phyloP scores from a whole-genome alignment of 1,140 invertebrate genomes.

The Heliconius hewitsoni region DNA sequence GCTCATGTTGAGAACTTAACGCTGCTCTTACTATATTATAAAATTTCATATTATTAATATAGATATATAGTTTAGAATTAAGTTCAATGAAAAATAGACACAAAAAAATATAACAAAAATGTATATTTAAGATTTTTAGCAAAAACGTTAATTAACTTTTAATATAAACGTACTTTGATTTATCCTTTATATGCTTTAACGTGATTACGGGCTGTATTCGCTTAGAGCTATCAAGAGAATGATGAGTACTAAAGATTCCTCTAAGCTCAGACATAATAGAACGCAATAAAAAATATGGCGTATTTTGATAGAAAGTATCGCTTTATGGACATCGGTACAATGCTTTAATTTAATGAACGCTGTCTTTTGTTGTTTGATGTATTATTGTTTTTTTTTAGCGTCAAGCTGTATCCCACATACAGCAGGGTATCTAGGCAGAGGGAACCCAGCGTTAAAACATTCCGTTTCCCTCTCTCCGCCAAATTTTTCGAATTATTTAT shows the following conservation, averaged over 20 bases:
- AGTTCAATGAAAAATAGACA: too few relatives aligned
- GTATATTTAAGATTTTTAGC: not conserved
- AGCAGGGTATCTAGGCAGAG: too few relatives aligned
- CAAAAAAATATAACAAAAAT: not conserved
- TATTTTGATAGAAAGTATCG: slow-evolving; percentile 6
- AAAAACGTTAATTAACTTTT: not conserved
- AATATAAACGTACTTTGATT: not conserved
- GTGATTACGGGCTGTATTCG: not conserved
- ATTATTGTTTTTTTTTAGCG: not conserved
- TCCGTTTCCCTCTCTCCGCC: too few relatives aligned
- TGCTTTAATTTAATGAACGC: not conserved
- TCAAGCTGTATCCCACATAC: too few relatives aligned
- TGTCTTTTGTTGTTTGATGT: not conserved
- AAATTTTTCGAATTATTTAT: too few relatives aligned
- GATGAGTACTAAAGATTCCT: slow-evolving; percentile 15
- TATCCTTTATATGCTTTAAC: not conserved
- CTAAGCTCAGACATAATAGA: slow-evolving; percentile 13
- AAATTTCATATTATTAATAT: too few relatives aligned
- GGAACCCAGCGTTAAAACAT: too few relatives aligned
- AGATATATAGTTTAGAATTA: too few relatives aligned
- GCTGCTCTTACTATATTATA: too few relatives aligned
- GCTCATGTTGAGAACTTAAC: too few relatives aligned
- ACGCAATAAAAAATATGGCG: slow-evolving; percentile 7
- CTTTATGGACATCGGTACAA: not conserved
- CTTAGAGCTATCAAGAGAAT: slow-evolving; percentile 13